Percentiles rank a stretch among this genome's conserved stretches.
Conservation (phyloP, 2,888 invertebrate species). For the Euzophera pinguis region DNA sequence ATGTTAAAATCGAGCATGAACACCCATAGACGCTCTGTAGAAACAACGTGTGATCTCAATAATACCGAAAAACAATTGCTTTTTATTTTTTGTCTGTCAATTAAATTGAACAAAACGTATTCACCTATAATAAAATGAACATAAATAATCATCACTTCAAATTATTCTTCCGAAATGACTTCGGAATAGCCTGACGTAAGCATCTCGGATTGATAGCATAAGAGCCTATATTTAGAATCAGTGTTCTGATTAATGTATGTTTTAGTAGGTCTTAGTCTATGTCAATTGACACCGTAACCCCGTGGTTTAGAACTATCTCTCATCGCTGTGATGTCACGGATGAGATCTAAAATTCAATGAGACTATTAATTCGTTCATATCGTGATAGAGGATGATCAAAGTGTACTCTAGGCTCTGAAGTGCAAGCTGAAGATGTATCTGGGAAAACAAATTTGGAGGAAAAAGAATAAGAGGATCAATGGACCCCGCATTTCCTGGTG, state of each 20-base stretch:
- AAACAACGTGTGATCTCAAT: too few species aligned
- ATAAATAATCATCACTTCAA: not conserved
- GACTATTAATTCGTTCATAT: too few species aligned
- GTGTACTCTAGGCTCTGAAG: too few species aligned
- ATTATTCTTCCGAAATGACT: conserved; percentile 3
- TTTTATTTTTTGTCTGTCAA: too few species aligned
- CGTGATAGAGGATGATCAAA: too few species aligned
- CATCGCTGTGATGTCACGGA: conserved; percentile 38
- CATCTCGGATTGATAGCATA: conserved; percentile 60
- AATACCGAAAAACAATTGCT: too few species aligned
- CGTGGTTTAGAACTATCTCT: conserved; percentile 50
- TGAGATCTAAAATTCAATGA: conserved; percentile 17
- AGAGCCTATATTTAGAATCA: conserved; percentile 78
- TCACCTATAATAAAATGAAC: not conserved
- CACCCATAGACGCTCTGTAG: too few species aligned
- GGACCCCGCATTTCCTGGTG: too few species aligned
- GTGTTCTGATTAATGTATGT: conserved; percentile 69
- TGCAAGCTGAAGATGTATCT: too few species aligned
- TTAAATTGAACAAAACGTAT: not conserved
- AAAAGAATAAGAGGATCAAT: too few species aligned
- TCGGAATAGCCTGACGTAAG: conserved; percentile 56
- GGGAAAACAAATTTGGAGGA: too few species aligned
- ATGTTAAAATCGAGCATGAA: too few species aligned
- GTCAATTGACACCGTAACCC: conserved; percentile 70
- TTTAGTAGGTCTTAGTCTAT: conserved; percentile 49